Evolutionary conservation across 2,113 vertebrate genomes (phyloP).

Genomic region (Archocentrus centrarchus): DNA sequence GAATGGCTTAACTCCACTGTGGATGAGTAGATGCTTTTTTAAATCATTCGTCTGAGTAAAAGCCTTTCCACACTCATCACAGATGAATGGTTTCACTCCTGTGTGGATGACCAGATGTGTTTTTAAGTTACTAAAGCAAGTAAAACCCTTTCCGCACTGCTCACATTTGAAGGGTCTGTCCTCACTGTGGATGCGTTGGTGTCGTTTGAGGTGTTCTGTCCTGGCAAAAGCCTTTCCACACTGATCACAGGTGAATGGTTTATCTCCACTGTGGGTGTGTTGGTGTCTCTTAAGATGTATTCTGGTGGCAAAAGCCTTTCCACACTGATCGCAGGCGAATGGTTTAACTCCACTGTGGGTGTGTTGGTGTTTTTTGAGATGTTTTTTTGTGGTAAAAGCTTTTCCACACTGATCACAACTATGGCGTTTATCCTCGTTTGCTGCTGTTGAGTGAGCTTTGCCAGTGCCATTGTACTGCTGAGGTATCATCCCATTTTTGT

Average conservation of each 20-base stretch:
- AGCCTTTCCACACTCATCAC: too few relatives aligned
- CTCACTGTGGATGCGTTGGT: background rate
- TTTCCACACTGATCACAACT: background rate
- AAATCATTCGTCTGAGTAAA: too few relatives aligned
- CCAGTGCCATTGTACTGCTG: background rate
- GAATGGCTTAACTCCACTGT: too few relatives aligned
- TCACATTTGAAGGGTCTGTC: background rate
- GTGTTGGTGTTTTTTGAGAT: background rate
- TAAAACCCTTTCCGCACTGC: too few relatives aligned
- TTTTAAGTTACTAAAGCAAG: too few relatives aligned
- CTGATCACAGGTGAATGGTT: too few relatives aligned
- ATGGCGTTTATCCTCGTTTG: background rate
- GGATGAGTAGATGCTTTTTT: too few relatives aligned
- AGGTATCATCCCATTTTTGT: background rate
- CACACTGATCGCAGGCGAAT: background rate
- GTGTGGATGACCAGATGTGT: too few relatives aligned
- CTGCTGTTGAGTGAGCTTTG: background rate
- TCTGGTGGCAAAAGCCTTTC: too few relatives aligned
- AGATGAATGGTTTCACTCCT: too few relatives aligned
- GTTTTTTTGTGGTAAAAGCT: background rate
- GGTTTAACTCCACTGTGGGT: background rate
- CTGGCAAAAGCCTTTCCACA: background rate
- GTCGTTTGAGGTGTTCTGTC: background rate
- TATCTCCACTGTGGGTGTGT: too few relatives aligned
- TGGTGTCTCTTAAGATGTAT: too few relatives aligned